A percentile compares a stretch with the other conserved stretches of the same genome.
These are phyloP conservation scores for Cassiopea xamachana DNA, from an alignment of 30 jellyfish, hydroid and myxozoan species.

Conservation along the genomic window DNA sequence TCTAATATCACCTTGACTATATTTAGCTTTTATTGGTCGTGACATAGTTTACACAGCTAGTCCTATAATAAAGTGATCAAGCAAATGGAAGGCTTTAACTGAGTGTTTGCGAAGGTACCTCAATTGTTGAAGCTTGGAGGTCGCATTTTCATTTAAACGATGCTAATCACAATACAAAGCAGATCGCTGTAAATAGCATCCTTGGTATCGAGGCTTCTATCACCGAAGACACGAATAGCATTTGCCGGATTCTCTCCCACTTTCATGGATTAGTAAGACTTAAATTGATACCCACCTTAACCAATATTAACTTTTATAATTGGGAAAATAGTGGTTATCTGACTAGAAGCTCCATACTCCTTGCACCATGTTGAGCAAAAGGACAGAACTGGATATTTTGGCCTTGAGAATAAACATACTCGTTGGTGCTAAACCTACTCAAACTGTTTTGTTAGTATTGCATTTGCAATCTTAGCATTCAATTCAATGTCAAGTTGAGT, in stretches of 20 bases:
- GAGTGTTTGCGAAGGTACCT: not conserved
- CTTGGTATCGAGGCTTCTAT: not conserved
- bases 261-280: not conserved
- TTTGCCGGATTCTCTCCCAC: constrained; percentile 22
- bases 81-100: constrained; percentile 6
- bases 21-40: not conserved
- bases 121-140: not conserved
- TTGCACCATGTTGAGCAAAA: not conserved
- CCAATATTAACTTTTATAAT: not conserved
- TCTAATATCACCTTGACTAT: not conserved
- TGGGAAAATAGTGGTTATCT: not conserved
- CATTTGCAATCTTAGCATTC: no score
- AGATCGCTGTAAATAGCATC: not conserved
- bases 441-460: no score
- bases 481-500: no score
- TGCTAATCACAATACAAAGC: not conserved
- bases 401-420: no score
- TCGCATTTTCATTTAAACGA: not conserved
- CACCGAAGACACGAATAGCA: not conserved
- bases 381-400: no score
- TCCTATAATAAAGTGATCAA: not conserved
- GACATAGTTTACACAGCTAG: not conserved
- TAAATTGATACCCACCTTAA: not conserved
- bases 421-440: no score
- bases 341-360: not conserved